Evolutionary conservation across 2,888 invertebrate genomes (phyloP).

Genomic region (Gymnocheta viridis): DNA sequence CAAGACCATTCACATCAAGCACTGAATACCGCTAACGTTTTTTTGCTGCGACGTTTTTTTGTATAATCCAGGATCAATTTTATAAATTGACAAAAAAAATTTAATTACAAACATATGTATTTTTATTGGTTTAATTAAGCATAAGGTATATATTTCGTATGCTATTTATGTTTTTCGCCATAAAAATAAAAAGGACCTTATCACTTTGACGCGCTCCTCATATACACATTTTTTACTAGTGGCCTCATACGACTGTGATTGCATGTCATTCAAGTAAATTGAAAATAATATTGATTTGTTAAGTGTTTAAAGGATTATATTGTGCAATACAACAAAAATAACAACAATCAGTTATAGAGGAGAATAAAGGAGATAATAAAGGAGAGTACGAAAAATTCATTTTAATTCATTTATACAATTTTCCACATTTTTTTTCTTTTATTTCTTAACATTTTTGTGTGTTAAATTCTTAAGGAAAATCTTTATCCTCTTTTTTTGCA

Average conservation of each 20-base stretch:
- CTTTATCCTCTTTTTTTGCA: slow-evolving; percentile 3
- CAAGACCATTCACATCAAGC: too few species aligned
- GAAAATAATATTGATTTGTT: slow-evolving; percentile 68
- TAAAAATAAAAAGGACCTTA: not conserved
- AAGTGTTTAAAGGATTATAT: slow-evolving; percentile 69
- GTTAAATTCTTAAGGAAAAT: slow-evolving; percentile 49
- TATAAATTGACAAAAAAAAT: too few species aligned
- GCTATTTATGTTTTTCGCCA: too few species aligned
- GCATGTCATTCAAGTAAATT: slow-evolving; percentile 68
- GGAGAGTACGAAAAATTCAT: slow-evolving; percentile 38
- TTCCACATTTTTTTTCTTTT: slow-evolving; percentile 14
- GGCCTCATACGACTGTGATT: slow-evolving; percentile 37
- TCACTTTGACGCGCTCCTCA: not conserved
- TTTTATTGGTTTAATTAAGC: too few species aligned
- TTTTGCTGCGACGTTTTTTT: too few species aligned
- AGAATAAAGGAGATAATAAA: slow-evolving; percentile 40
- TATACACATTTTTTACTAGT: not conserved
- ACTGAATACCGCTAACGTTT: too few species aligned
- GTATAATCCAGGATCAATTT: too few species aligned
- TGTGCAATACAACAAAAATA: slow-evolving; percentile 47
- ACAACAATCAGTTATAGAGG: slow-evolving; percentile 8
- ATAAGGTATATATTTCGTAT: too few species aligned
- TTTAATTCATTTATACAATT: slow-evolving; percentile 61
- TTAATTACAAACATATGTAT: too few species aligned
- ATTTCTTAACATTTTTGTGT: slow-evolving; percentile 22